phyloP scores from a whole-genome alignment of 2,797 vertebrate genomes.

The Leptoclinus maculatus region DNA sequence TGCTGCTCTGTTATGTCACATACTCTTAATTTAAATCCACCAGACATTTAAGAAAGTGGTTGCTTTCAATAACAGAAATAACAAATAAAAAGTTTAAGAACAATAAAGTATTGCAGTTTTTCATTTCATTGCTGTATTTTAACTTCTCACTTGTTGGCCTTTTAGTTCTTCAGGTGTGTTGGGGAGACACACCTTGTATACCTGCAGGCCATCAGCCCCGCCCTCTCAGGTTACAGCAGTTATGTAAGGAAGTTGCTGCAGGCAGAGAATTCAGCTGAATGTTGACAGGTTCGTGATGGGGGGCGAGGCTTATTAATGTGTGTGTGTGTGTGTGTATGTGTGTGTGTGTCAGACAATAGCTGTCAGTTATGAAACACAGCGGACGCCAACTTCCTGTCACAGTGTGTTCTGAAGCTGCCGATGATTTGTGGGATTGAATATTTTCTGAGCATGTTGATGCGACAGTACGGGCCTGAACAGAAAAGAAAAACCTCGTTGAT shows the following conservation, averaged over 20 bases:
- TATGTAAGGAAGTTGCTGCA: not conserved
- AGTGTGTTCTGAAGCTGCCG: not conserved
- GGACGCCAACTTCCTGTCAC: not conserved
- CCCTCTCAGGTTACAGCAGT: conserved; percentile 1
- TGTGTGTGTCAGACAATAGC: not conserved
- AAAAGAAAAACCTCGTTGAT: not conserved
- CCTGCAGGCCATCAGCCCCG: conserved; percentile 1
- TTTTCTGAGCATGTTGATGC: not conserved
- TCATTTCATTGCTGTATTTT: not conserved
- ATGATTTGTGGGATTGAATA: not conserved
- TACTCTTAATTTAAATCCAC: not conserved
- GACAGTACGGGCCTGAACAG: no score
- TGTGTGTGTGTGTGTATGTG: not conserved
- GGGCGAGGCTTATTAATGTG: not conserved
- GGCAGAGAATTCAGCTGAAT: not conserved
- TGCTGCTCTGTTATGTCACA: no score
- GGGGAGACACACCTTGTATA: conserved; percentile 3
- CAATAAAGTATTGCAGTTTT: not conserved
- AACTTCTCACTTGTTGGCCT: not conserved
- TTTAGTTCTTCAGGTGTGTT: not conserved
- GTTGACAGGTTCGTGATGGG: not conserved
- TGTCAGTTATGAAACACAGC: not conserved
- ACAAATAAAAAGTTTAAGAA: not conserved
- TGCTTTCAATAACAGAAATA: not conserved
- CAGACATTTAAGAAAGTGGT: no score